phyloP scores from a whole-genome alignment of 2,113 vertebrate species.

The Nannobrachium achirus region DNA sequence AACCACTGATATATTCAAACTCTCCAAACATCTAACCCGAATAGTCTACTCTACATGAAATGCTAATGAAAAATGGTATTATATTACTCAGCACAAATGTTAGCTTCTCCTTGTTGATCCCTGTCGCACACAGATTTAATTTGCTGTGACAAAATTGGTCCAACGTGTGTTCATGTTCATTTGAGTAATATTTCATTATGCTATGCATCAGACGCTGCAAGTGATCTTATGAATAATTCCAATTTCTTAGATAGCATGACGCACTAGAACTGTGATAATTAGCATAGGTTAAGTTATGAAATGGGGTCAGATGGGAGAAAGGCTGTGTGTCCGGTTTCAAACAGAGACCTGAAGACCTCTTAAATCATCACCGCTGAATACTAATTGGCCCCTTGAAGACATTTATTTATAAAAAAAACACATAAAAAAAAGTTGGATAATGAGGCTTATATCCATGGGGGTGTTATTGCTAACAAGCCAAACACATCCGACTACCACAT shows the following conservation, averaged over 20 bases:
- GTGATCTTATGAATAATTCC: not conserved
- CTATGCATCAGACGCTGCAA: too few relatives aligned
- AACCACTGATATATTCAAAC: too few relatives aligned
- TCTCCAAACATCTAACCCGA: too few relatives aligned
- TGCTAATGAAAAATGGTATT: too few relatives aligned
- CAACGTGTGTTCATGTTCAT: not conserved
- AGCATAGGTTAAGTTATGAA: not conserved
- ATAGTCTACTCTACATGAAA: too few relatives aligned
- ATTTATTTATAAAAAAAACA: not conserved
- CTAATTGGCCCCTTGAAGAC: constrained; percentile 21
- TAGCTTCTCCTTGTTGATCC: too few relatives aligned
- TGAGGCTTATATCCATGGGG: constrained; percentile 17
- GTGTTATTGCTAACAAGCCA: constrained; percentile 37
- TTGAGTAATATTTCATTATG: not conserved
- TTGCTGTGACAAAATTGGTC: not conserved
- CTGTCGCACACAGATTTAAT: not conserved
- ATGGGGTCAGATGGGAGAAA: constrained; percentile 7
- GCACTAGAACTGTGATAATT: constrained; percentile 1
- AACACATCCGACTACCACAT: constrained; percentile 2
- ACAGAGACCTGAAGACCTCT: constrained; percentile 21
- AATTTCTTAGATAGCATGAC: not conserved
- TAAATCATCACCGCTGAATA: constrained; percentile 12
- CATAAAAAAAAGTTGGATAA: constrained; percentile 34
- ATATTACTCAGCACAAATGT: too few relatives aligned
- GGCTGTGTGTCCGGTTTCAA: constrained; percentile 2